A percentile compares a stretch with the other conserved stretches of the same genome.
phyloP scores from a whole-genome alignment of 2,797 vertebrate genomes.

The Anomalospiza imberbis region DNA sequence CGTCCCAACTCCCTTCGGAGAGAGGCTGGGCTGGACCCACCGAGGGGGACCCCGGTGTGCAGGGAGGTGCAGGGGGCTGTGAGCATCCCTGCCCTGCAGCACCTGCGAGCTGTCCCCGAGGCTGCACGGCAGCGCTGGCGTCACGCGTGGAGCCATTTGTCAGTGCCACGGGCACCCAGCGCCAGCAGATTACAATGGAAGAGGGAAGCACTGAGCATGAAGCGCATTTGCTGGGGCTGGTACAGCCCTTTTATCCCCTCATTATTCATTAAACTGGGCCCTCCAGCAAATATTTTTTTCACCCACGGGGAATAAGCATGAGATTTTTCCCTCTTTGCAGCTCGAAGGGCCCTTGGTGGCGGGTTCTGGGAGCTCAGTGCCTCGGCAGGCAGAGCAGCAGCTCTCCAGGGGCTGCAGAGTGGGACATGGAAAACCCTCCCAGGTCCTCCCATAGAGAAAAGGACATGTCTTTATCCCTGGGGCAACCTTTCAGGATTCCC shows the following conservation, averaged over 20 bases:
- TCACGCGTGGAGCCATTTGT: background rate
- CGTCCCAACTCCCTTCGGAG: fast-evolving
- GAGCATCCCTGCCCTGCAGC: background rate
- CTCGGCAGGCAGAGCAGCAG: background rate
- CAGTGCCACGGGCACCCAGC: background rate
- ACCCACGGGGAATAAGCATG: background rate
- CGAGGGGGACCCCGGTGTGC: fast-evolving
- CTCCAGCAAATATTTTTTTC: background rate
- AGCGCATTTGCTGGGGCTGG: background rate
- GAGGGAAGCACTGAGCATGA: background rate
- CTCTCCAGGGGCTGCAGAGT: background rate
- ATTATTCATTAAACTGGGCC: background rate
- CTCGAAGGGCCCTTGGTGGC: background rate
- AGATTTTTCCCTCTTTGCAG: background rate
- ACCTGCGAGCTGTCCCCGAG: background rate
- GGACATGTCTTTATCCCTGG: background rate
- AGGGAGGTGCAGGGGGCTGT: background rate
- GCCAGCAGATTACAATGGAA: fast-evolving
- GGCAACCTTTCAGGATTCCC: background rate
- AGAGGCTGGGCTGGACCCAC: background rate
- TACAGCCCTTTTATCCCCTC: background rate
- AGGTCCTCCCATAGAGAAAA: background rate
- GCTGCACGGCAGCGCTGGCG: background rate
- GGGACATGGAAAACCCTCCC: background rate
- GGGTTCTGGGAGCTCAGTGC: background rate